Conservation (phyloP, 1,140 invertebrate species). For the Pentalonia nigronervosa region DNA sequence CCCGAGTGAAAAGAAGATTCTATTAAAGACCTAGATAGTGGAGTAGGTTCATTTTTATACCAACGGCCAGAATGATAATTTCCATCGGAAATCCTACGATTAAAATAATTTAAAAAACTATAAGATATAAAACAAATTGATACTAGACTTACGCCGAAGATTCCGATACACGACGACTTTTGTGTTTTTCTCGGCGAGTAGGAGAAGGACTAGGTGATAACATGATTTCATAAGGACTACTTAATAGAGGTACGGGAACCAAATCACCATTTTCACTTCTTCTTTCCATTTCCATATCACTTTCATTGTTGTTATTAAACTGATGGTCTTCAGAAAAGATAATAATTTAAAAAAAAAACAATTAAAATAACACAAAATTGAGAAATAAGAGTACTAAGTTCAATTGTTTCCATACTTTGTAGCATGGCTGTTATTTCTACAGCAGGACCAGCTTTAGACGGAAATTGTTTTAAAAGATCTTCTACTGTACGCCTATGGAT, state of each 20-base stretch:
- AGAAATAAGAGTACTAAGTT: not conserved
- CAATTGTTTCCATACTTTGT: slow-evolving; percentile 13
- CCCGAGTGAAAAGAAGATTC: slow-evolving; percentile 48
- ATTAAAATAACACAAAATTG: not conserved
- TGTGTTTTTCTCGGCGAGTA: slow-evolving; percentile 67
- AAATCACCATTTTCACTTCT: slow-evolving; percentile 66
- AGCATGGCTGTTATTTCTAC: slow-evolving; percentile 61
- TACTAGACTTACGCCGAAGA: slow-evolving; percentile 65
- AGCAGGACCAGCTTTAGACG: slow-evolving; percentile 83
- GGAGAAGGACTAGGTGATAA: slow-evolving; percentile 67
- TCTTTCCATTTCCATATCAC: slow-evolving; percentile 45
- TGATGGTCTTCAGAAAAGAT: not conserved
- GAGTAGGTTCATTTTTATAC: slow-evolving; percentile 45
- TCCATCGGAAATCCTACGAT: slow-evolving; percentile 31
- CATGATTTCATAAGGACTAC: slow-evolving; percentile 74
- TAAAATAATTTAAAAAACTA: not conserved
- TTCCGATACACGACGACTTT: slow-evolving; percentile 67
- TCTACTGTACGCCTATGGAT: slow-evolving; percentile 83
- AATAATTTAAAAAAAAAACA: not conserved
- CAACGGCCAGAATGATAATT: slow-evolving; percentile 9
- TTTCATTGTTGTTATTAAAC: slow-evolving; percentile 54
- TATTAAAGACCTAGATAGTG: slow-evolving; percentile 45
- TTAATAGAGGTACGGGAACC: slow-evolving; percentile 67
- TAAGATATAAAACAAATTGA: not conserved
- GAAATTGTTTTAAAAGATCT: slow-evolving; percentile 86